Evolutionary conservation across 2,888 invertebrate species (phyloP).

Genomic region (Sialis lutaria): DNA sequence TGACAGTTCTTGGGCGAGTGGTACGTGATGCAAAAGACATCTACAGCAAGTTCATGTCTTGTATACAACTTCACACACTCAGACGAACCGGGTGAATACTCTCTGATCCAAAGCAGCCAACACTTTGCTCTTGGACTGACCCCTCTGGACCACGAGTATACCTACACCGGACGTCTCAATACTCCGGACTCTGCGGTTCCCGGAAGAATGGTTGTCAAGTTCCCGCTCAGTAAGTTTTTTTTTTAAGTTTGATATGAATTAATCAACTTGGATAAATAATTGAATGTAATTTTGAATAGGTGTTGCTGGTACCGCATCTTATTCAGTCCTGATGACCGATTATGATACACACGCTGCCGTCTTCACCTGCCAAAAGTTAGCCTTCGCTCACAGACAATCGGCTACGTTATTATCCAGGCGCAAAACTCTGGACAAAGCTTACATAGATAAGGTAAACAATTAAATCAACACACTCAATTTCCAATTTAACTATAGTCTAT

Average conservation of each 20-base stretch:
- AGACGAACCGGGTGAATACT: slow-evolving; percentile 48
- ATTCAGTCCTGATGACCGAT: slow-evolving; percentile 57
- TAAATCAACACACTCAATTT: too few relatives aligned
- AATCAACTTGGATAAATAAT: too few relatives aligned
- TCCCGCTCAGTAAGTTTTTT: slow-evolving; percentile 55
- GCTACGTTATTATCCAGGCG: slow-evolving; percentile 65
- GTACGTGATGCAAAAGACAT: slow-evolving; percentile 71
- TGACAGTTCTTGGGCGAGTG: slow-evolving; percentile 57
- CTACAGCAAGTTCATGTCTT: slow-evolving; percentile 62
- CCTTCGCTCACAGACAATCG: slow-evolving; percentile 58
- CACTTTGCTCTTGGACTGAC: slow-evolving; percentile 51
- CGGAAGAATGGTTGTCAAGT: slow-evolving; percentile 56
- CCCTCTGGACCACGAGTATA: slow-evolving; percentile 61
- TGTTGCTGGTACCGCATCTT: slow-evolving; percentile 56
- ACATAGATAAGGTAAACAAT: slow-evolving; percentile 41
- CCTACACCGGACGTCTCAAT: slow-evolving; percentile 52
- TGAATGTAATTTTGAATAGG: slow-evolving; percentile 25
- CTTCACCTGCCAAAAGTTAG: slow-evolving; percentile 62
- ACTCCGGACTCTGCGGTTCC: slow-evolving; percentile 45
- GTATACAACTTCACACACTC: slow-evolving; percentile 59
- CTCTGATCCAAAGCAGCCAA: slow-evolving; percentile 54
- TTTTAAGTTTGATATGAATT: too few relatives aligned
- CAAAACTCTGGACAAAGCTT: slow-evolving; percentile 51
- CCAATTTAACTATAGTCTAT: too few relatives aligned
- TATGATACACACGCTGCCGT: slow-evolving; percentile 57